A percentile compares a stretch with the other conserved stretches of the same genome.
phyloP scores from a whole-genome alignment of 2,113 vertebrate species.

The Theristicus caerulescens region DNA sequence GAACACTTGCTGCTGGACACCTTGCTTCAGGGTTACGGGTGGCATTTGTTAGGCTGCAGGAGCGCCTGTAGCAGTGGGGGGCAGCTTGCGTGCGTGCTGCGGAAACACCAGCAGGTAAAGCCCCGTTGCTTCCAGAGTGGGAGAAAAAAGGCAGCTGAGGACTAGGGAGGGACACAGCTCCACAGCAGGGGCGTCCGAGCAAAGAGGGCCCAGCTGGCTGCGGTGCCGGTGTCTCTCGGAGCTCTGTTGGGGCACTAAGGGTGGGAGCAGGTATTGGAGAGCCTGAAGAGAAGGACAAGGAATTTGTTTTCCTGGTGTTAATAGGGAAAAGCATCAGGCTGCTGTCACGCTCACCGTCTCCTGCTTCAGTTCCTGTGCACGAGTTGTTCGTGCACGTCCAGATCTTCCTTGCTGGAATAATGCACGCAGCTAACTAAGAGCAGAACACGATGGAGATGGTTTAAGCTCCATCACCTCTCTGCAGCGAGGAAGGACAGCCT shows the following conservation, averaged over 20 bases:
- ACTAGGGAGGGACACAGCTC: background rate
- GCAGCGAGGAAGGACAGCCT: background rate
- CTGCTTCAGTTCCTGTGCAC: background rate
- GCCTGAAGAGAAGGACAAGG: background rate
- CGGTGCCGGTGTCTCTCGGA: too few relatives aligned
- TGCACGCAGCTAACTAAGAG: background rate
- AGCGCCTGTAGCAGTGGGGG: background rate
- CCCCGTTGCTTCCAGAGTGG: rapidly evolving
- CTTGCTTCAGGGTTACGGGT: background rate
- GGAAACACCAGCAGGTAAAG: background rate
- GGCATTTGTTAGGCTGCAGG: background rate
- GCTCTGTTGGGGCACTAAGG: background rate
- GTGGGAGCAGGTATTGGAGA: background rate
- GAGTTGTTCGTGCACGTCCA: background rate
- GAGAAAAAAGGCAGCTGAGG: background rate
- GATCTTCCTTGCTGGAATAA: background rate
- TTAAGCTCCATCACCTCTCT: background rate
- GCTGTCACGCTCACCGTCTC: background rate
- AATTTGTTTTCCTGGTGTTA: background rate
- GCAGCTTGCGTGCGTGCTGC: background rate
- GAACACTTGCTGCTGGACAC: background rate
- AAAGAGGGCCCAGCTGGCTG: background rate
- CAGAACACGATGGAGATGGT: background rate
- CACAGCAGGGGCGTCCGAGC: background rate
- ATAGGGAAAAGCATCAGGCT: background rate